Conservation (phyloP, 2,888 invertebrate genomes). For the Lasioglossum malachurum region DNA sequence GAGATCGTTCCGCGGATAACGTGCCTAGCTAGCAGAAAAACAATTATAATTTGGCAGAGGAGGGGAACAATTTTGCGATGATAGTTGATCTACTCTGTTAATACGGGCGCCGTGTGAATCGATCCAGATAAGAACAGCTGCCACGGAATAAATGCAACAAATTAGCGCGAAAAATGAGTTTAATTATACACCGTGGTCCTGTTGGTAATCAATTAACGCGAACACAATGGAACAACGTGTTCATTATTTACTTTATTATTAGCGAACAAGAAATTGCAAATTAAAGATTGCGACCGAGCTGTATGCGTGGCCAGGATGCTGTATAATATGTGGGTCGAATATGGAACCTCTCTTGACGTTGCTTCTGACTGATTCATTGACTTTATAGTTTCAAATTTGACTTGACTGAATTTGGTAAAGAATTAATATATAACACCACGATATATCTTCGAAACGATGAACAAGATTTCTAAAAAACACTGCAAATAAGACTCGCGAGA, state of each 20-base stretch:
- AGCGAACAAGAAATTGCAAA: neutral
- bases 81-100: neutral
- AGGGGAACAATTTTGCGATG: neutral
- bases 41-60: neutral
- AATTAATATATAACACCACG: neutral
- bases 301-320: neutral
- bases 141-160: slow-evolving; percentile 14
- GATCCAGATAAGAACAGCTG: neutral
- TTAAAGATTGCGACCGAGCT: neutral
- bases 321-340: neutral
- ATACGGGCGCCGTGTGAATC: slow-evolving; percentile 7
- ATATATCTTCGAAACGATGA: neutral
- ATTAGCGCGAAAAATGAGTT: neutral
- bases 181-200: neutral
- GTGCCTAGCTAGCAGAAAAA: neutral
- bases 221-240: neutral
- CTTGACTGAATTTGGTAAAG: fast-evolving
- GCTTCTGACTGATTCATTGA: neutral
- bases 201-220: slow-evolving; percentile 8
- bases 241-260: slow-evolving; percentile 16
- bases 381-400: neutral
- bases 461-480: neutral
- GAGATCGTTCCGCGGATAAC: neutral
- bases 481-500: neutral
- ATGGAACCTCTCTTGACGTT: neutral